Percentiles rank a stretch among this genome's conserved stretches.
Conservation (phyloP, 2,113 vertebrate genomes). For the Balaeniceps rex region DNA sequence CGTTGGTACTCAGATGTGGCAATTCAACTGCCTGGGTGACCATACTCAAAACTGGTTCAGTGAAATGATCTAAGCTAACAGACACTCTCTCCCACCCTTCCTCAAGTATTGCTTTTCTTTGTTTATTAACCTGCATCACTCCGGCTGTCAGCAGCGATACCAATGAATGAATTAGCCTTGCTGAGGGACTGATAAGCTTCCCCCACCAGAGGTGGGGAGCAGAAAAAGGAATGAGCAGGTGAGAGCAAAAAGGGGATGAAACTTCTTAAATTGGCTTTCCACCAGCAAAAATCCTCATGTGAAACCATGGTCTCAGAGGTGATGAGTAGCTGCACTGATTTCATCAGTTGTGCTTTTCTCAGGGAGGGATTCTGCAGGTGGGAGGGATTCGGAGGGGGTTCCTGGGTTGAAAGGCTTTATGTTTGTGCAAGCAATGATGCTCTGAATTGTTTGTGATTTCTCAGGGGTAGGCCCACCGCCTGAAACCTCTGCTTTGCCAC, state of each 20-base stretch:
- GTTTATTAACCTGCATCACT: not conserved
- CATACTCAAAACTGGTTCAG: not conserved
- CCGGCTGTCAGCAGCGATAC: not conserved
- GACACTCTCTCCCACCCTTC: not conserved
- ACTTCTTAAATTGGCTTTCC: not conserved
- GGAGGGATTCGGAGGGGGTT: not conserved
- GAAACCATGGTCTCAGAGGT: not conserved
- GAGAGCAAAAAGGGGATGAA: not conserved
- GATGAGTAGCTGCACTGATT: not conserved
- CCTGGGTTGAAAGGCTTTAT: not conserved
- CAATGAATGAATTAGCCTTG: not conserved
- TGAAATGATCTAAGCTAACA: conserved; percentile 15
- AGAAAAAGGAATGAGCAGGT: conserved; percentile 6
- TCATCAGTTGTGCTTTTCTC: not conserved
- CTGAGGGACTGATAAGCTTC: not conserved
- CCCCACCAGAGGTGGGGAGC: not conserved
- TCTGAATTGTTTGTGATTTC: not conserved
- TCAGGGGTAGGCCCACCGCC: not conserved
- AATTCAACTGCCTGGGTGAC: not conserved
- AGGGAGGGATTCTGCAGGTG: not conserved
- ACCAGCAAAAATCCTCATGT: not conserved
- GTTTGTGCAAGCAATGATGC: not conserved
- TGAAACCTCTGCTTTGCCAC: not conserved
- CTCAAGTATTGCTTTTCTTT: not conserved
- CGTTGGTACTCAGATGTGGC: not conserved